Evolutionary conservation across 2,113 vertebrate genomes (phyloP).

Genomic region (Thunnus thynnus): DNA sequence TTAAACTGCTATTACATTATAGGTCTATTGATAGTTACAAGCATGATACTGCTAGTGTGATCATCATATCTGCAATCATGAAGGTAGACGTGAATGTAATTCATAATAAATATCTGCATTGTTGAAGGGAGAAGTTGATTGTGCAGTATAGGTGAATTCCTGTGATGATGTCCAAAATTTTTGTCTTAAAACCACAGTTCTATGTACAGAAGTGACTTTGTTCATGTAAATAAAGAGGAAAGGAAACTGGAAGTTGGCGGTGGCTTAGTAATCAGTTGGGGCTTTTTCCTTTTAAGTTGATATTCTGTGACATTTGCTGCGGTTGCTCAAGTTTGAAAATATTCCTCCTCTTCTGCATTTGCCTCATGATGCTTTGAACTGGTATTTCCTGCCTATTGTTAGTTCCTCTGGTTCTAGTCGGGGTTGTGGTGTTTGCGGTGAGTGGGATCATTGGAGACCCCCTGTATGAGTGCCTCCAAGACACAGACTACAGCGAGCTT

Average conservation of each 20-base stretch:
- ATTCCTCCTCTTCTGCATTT: not conserved
- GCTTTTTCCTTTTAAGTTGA: not conserved
- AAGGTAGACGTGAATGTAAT: not conserved
- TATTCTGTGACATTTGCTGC: too few species aligned
- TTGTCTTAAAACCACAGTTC: not conserved
- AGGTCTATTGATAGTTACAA: not conserved
- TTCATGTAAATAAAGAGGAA: not conserved
- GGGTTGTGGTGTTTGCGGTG: constrained; percentile 66
- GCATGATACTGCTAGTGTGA: not conserved
- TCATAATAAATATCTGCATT: not conserved
- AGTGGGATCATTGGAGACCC: constrained; percentile 72
- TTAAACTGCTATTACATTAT: not conserved
- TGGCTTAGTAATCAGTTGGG: not conserved
- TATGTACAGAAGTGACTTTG: not conserved
- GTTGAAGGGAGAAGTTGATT: too few species aligned
- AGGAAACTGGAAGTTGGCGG: not conserved
- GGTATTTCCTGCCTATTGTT: not conserved
- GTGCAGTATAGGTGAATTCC: not conserved
- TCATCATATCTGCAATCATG: not conserved
- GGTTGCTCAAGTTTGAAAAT: not conserved
- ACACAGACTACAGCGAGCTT: constrained; percentile 86
- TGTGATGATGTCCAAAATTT: not conserved
- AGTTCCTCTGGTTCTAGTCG: constrained; percentile 74
- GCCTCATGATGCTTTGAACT: not conserved
- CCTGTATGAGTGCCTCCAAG: constrained; percentile 84